Evolutionary conservation across 2,888 invertebrate genomes (phyloP).

Genomic region (Pteria penguin): DNA sequence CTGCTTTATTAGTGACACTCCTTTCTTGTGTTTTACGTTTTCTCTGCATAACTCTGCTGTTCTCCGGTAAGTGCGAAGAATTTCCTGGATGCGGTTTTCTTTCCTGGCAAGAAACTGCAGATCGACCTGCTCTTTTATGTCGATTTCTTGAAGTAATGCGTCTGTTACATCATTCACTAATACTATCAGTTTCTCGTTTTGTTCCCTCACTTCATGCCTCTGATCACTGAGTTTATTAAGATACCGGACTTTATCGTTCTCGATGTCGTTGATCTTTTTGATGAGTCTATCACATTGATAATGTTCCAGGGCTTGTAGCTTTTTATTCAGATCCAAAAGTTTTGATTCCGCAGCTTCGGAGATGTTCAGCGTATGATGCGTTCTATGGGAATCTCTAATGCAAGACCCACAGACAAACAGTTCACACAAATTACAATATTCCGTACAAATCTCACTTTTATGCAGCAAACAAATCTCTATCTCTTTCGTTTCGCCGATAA

Average conservation of each 20-base stretch:
- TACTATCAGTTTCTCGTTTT: constrained; percentile 12
- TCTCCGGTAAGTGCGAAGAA: background rate
- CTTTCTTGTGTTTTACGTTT: background rate
- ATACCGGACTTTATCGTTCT: constrained; percentile 7
- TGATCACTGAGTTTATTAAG: background rate
- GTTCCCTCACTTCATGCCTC: background rate
- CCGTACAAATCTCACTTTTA: background rate
- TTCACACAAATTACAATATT: constrained; percentile 17
- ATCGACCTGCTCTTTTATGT: constrained; percentile 20
- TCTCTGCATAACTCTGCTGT: constrained; percentile 7
- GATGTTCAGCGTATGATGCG: constrained; percentile 2
- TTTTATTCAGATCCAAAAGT: constrained; percentile 9
- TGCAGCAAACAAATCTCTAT: constrained; percentile 12
- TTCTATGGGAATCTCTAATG: background rate
- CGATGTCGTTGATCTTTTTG: background rate
- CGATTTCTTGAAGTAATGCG: constrained; percentile 1
- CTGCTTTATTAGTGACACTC: background rate
- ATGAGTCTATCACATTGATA: background rate
- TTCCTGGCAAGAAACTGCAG: constrained; percentile 7
- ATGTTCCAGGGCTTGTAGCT: constrained; percentile 2
- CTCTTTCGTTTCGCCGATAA: background rate
- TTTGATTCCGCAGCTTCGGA: constrained; percentile 8
- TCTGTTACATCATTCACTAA: constrained; percentile 4
- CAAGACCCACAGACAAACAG: constrained; percentile 9
- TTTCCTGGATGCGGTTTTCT: background rate